These are phyloP conservation scores for Callaeas wilsoni DNA, from an alignment of 2,113 vertebrate genomes.

Conservation along the genomic window DNA sequence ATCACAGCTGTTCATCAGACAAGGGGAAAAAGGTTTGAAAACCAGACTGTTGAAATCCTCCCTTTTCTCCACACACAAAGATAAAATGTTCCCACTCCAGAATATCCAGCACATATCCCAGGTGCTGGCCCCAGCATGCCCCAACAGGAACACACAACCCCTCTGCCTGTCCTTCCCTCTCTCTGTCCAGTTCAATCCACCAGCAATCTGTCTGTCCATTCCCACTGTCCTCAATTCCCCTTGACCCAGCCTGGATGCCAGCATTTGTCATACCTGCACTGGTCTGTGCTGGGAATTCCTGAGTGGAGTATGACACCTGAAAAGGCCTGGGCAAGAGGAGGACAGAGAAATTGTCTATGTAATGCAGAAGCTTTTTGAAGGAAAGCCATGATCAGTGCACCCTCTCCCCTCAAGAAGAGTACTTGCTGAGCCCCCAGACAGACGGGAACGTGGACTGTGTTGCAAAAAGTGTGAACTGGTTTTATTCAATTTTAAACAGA, in stretches of 20 bases:
- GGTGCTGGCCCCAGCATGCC: not conserved
- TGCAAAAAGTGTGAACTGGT: not conserved
- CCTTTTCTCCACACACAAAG: not conserved
- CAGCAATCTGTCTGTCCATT: not conserved
- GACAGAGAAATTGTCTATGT: not conserved
- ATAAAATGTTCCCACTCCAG: not conserved
- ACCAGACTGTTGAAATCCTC: not conserved
- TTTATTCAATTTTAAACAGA: not conserved
- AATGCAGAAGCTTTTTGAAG: not conserved
- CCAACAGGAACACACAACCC: not conserved
- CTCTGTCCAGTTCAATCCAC: not conserved
- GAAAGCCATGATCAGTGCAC: not conserved
- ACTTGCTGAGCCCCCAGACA: not conserved
- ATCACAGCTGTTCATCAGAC: not conserved
- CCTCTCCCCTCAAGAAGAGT: not conserved
- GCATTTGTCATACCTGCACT: not conserved
- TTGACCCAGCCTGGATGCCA: not conserved
- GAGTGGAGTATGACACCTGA: not conserved
- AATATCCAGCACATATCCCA: not conserved
- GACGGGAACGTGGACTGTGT: fast-evolving
- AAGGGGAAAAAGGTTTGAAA: not conserved
- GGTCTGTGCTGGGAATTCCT: not conserved
- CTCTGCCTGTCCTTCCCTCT: not conserved
- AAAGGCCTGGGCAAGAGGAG: not conserved
- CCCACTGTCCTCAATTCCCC: not conserved